Evolutionary conservation across 64 coral and sea anemone species (phyloP).

Genomic region (Montipora foliosa): DNA sequence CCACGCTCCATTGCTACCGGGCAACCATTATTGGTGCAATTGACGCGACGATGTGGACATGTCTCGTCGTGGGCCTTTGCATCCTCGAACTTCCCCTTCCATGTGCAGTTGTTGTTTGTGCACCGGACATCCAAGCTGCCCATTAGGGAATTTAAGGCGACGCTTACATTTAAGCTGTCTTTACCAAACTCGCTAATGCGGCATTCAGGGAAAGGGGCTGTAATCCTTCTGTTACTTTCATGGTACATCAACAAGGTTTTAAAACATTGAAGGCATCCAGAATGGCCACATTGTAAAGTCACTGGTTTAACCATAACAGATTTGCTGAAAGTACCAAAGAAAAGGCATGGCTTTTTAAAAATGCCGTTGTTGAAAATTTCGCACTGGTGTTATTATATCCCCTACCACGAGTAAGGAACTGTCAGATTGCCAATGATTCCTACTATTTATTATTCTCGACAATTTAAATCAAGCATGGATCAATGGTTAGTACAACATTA

Average conservation of each 20-base stretch:
- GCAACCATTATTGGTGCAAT: no score
- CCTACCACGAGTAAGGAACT: no score
- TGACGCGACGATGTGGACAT: no score
- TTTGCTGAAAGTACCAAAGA: slow-evolving; percentile 5
- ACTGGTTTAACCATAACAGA: slow-evolving; percentile 6
- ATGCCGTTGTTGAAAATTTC: no score
- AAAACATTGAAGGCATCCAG: neutral
- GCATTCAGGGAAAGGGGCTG: slow-evolving; percentile 16
- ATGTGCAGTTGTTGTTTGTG: neutral
- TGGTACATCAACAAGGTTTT: slow-evolving; percentile 1
- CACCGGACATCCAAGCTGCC: neutral
- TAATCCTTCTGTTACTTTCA: neutral
- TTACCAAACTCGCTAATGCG: neutral
- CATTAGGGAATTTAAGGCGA: neutral
- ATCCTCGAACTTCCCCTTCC: neutral
- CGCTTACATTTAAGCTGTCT: neutral
- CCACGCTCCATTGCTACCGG: no score
- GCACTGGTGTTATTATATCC: no score
- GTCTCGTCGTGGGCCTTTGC: no score
- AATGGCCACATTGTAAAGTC: slow-evolving; percentile 1
- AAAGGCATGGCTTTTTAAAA: neutral
- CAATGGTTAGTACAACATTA: no score
- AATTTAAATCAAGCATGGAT: no score
- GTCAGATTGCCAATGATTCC: no score
- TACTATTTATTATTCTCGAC: no score